Evolutionary conservation across 2,797 vertebrate species (phyloP), one percentile per base, ranked within the genome.

Genomic region (Glossophaga mutica): DNA sequence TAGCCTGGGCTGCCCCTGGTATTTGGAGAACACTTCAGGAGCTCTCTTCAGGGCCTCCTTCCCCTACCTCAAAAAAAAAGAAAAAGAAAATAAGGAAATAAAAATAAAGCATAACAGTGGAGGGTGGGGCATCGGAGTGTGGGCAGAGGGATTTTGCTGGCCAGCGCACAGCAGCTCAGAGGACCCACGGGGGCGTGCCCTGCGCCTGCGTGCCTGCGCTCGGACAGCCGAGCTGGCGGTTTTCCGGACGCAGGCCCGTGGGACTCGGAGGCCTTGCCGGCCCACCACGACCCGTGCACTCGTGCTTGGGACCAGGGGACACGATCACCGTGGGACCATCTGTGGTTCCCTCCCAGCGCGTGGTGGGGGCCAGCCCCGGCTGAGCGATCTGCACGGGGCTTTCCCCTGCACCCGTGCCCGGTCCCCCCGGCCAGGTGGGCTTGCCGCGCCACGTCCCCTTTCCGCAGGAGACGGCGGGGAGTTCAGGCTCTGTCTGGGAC

Each of bases 271-370:
- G 57, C 9, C 50, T 26, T 1, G 2, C 48, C 18, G 32, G 32
- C 4, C 18, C 22, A 3, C 21, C 48, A n/a, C 67, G 18, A 16
- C 57, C 39, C 6, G 0, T 46, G 10, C 48, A 7, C 42, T 74
- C 9, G 6, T 0, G 9, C n/a, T 6, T 14, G 4, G 46, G 74
- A 21, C 44, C 73, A 12, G 73, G 44, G 44, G 37, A 9, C 16
- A 12, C 48, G 8, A 9, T 12, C 1, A 2, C 9, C 37, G 15
- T 1, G 12, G 11, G 11, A 9, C 3, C 4, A 26, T 52, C 34
- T 22, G 3, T n/a, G 21, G 29, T 44, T 70, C 16, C 8, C 57
- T 44, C 12, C 32, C 10, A 21, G 68, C 14, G 48, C 18, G 34
- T 73, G 0, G 24, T 62, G 10, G 21, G 81, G 57, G 52, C 42